Evolutionary conservation across 1,140 invertebrate species (phyloP).

Genomic region (Trichonephila inaurata): DNA sequence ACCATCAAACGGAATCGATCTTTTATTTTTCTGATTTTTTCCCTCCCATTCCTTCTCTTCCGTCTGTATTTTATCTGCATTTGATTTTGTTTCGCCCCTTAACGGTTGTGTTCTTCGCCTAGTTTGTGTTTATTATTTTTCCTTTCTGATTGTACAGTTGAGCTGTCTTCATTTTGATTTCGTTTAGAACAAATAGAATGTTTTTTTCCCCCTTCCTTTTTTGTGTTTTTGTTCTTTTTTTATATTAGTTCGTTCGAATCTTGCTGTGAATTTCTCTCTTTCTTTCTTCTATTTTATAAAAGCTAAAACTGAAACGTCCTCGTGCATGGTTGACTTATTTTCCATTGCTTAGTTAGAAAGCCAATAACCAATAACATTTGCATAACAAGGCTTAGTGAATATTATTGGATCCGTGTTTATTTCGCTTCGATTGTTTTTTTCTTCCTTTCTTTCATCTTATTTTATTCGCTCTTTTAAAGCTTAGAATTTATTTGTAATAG

Average conservation of each 20-base stretch:
- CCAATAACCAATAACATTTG: conserved; percentile 54
- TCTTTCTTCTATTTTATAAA: conserved; percentile 4
- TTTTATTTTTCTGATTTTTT: conserved; percentile 4
- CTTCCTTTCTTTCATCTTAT: not conserved
- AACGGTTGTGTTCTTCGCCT: conserved; percentile 41
- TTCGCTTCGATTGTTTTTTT: conserved; percentile 6
- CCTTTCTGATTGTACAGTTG: conserved; percentile 8
- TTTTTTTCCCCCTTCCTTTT: not conserved
- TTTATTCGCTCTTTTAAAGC: not conserved
- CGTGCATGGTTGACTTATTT: conserved; percentile 21
- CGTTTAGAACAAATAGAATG: conserved; percentile 50
- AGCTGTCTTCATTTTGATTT: conserved; percentile 57
- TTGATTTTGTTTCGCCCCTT: conserved; percentile 29
- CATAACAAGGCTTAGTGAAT: conserved; percentile 64
- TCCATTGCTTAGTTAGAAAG: conserved; percentile 25
- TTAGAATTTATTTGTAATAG: not conserved
- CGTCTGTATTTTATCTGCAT: not conserved
- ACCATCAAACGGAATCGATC: conserved; percentile 63
- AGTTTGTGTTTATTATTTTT: conserved; percentile 49
- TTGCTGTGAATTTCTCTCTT: conserved; percentile 24
- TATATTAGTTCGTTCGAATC: not conserved
- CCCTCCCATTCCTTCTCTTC: not conserved
- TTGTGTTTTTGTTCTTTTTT: conserved; percentile 9
- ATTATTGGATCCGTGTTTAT: conserved; percentile 27
- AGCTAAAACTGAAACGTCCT: conserved; percentile 1